Evolutionary conservation across 1,140 invertebrate genomes (phyloP), one percentile per base, ranked within the genome.

Genomic region (Psilanteris sp.): DNA sequence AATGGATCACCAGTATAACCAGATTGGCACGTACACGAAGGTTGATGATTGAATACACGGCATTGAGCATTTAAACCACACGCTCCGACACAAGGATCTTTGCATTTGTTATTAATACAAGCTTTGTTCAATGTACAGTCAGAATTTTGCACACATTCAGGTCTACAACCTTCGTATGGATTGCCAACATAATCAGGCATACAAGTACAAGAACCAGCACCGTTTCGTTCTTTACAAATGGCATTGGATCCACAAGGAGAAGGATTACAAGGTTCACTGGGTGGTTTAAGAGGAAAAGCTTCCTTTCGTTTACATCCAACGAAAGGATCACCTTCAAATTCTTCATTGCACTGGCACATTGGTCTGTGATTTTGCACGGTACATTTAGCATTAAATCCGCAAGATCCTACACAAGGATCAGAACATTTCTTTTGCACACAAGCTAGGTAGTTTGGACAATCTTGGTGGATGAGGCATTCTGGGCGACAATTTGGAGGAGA

Each of bases 281-380:
- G 79, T 9, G 73, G 77, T 55, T 79, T 78, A 48, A 80, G 46
- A 78, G 81, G 77, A 72, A 74, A 9, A 9, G 66, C 20, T 59
- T 93, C 90, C 90, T 91, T 89, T 59, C 88, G 90, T 78, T 89
- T 92, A 77, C 94, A 95, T 32, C 93, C 93, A 9, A 91, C 91
- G 79, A 94, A 95, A 15, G 95, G 94, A 91, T 96, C 95, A 41
- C 95, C 95, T 82, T 94, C 92, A 73, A 91, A 95, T 1, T 92
- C 93, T 8, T 91, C 89, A 39, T 92, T 89, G 79, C 95, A 96
- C 9, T 92, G 91, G 72, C 95, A 96, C 67, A 93, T 92, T 0
- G 94, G 93, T 73, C 92, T 91, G 85, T 96, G 94, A 79, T 94
- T 93, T 80, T 93, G 92, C 0, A 93, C 93, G 6, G 88, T 90